phyloP scores from a whole-genome alignment of 1,140 invertebrate species.

The Pomacea maculata region DNA sequence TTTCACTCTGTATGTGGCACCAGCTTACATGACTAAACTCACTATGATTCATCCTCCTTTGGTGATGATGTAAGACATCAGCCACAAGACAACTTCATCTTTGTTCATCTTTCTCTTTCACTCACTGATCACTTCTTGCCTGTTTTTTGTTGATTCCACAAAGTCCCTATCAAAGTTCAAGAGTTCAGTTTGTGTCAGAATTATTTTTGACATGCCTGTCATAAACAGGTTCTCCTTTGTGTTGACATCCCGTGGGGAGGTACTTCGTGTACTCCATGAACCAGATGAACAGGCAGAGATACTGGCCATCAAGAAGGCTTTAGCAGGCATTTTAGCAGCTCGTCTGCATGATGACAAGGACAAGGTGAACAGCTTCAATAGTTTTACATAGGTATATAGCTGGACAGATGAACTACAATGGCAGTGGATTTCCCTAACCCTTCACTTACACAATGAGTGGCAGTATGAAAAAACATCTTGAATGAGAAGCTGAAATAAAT shows the following conservation, averaged over 20 bases:
- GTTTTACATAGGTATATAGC: too few relatives aligned
- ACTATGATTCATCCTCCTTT: too few relatives aligned
- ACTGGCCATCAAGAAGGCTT: conserved; percentile 37
- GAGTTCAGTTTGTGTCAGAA: neutral
- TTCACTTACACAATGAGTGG: too few relatives aligned
- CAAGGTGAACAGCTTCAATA: neutral
- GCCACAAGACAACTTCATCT: neutral
- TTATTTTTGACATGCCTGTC: neutral
- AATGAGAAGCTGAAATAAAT: too few relatives aligned
- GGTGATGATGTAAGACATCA: too few relatives aligned
- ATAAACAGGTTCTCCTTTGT: conserved; percentile 41
- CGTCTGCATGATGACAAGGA: conserved; percentile 34
- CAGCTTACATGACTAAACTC: too few relatives aligned
- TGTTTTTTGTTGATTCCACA: neutral
- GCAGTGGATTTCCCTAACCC: too few relatives aligned
- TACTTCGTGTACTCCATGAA: conserved; percentile 30
- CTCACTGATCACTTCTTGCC: neutral
- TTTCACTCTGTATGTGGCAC: too few relatives aligned
- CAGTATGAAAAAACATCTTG: too few relatives aligned
- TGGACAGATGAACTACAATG: too few relatives aligned
- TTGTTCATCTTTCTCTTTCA: neutral
- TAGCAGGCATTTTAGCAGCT: conserved; percentile 34
- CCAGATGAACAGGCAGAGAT: conserved; percentile 27
- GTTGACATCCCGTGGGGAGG: conserved; percentile 28
- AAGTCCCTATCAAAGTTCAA: neutral